Base-by-base conservation (phyloP, 2,797 vertebrate genomes). In the Megalops cyprinoides region DNA sequence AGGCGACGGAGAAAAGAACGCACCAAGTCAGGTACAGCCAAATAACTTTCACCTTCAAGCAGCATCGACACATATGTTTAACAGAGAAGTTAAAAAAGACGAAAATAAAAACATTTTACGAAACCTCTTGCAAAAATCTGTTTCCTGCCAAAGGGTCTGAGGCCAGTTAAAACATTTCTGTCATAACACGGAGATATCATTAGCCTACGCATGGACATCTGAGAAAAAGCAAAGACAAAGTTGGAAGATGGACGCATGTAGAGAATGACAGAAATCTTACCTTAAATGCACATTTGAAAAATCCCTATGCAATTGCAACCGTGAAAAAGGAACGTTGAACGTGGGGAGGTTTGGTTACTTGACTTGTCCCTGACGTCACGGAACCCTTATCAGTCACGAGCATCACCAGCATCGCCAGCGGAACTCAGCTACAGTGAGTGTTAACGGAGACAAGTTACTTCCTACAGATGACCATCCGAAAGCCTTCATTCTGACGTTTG, bases 291-390 rank as follows among this genome's bases (percentile, higher is more conserved):
- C 87, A 83, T 84, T 84, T 83, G 81, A 80, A 79, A 82, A 82
- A 74, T 71, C 82, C 79, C 76, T 79, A 82, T 83, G 81, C 85
- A 81, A 81, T 78, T 55, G 82, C 76, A 81, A 81, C 82, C 77
- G 83, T 77, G 84, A 62, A 65, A 83, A 85, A 82, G 85, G 83
- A 88, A 67, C 71, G 65, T 79, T 77, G 79, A 56, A 80, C 39
- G 79, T 82, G 60, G 77, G 85, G 82, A 23, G 86, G 81, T 89
- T 84, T 79, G 86, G 87, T 88, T 90, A 88, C 85, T 86, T 86
- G 85, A 82, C 67, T 83, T 81, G 14, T 86, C 78, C 76, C 84
- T 94, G 92, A 93, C 93, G 92, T 93, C 93, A 93, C 42, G 4
- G 81, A 84, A 67, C 81, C 84, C 85, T 84, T 81, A 82, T 77